These are phyloP conservation scores for Pollenia griseotomentosa DNA, from an alignment of 2,888 invertebrate species.

Conservation along the genomic window DNA sequence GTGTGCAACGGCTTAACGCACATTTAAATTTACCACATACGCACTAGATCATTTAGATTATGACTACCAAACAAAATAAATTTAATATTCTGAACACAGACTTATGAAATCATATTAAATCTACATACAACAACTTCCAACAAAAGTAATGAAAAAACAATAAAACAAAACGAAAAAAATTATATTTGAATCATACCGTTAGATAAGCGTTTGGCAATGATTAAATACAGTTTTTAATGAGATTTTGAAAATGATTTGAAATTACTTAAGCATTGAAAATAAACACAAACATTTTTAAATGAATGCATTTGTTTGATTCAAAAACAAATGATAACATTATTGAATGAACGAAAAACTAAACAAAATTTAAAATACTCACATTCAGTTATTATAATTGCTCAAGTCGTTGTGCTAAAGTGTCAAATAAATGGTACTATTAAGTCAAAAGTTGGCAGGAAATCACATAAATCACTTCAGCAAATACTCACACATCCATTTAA, in stretches of 20 bases:
- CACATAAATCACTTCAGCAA: slow-evolving; percentile 46
- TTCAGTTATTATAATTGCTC: not conserved
- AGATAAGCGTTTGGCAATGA: slow-evolving; percentile 49
- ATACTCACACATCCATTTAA: not conserved
- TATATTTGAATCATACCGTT: slow-evolving; percentile 56
- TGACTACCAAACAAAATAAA: not conserved
- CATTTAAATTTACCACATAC: not conserved
- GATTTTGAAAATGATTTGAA: slow-evolving; percentile 31
- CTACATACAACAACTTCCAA: not conserved
- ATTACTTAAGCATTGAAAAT: slow-evolving; percentile 1
- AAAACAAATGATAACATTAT: not conserved
- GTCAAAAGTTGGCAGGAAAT: slow-evolving; percentile 60
- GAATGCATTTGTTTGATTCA: no score
- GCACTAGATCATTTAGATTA: not conserved
- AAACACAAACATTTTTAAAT: not conserved
- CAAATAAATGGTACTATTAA: slow-evolving; percentile 54
- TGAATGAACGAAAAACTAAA: not conserved
- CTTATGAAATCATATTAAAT: slow-evolving; percentile 24
- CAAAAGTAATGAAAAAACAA: not conserved
- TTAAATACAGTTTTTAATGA: slow-evolving; percentile 47
- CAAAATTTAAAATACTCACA: slow-evolving; percentile 6
- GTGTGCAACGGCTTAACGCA: no score
- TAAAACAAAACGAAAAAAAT: not conserved
- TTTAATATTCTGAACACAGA: slow-evolving; percentile 40
- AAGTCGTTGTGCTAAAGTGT: slow-evolving; percentile 42